Percentiles rank a stretch among this genome's conserved stretches.
Evolutionary conservation across 2,113 vertebrate species (phyloP).

Genomic region (Larimichthys crocea): DNA sequence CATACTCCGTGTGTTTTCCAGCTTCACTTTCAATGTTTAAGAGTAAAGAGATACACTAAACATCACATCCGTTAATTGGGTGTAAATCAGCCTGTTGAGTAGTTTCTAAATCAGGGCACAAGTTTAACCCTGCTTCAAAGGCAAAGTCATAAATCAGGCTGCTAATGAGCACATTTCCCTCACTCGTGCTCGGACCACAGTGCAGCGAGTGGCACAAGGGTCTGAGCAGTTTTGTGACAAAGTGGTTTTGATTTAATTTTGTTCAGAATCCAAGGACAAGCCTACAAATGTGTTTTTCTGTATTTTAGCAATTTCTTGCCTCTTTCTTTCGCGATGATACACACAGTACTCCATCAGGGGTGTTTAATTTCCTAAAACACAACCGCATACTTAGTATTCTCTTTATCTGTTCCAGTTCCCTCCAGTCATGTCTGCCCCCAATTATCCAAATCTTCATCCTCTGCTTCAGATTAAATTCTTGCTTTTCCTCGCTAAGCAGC

Average conservation of each 20-base stretch:
- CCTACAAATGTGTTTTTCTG: background rate
- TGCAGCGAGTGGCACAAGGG: background rate
- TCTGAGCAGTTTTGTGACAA: background rate
- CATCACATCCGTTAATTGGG: background rate
- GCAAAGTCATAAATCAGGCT: slow-evolving; percentile 11
- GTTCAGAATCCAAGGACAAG: background rate
- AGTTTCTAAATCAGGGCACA: background rate
- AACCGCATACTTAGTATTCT: background rate
- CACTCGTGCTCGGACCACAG: slow-evolving; percentile 1
- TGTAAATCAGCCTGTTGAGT: background rate
- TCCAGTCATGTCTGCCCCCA: background rate
- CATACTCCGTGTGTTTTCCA: background rate
- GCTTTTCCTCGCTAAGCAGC: background rate
- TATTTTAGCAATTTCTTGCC: background rate
- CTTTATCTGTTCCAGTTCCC: slow-evolving; percentile 11
- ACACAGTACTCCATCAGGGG: background rate
- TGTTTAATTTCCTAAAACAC: background rate
- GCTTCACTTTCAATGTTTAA: background rate
- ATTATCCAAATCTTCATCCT: slow-evolving; percentile 11
- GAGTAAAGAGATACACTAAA: background rate
- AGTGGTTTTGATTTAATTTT: background rate
- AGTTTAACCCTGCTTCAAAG: background rate
- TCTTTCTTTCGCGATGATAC: background rate
- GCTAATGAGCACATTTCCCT: slow-evolving; percentile 25
- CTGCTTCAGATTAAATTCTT: background rate